Percentiles rank a stretch among this genome's conserved stretches.
phyloP scores from a whole-genome alignment of 2,797 vertebrate genomes.

The Linurgus olivaceus region DNA sequence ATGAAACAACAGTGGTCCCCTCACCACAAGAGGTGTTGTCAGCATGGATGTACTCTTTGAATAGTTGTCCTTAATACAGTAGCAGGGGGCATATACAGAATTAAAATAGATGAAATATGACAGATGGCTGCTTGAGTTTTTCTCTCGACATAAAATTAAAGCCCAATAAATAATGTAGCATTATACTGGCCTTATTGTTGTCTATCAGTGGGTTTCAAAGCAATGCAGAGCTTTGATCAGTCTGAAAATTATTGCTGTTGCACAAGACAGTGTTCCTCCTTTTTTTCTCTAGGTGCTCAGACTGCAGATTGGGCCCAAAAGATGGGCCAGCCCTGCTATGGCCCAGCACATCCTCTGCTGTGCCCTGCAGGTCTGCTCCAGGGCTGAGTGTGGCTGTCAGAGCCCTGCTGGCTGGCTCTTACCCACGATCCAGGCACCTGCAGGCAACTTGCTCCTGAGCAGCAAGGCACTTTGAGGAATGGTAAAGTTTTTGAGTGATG shows the following conservation, averaged over 20 bases:
- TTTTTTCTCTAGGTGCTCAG: neutral
- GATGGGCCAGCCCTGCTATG: neutral
- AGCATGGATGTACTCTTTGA: neutral
- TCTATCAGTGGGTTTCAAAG: neutral
- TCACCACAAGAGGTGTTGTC: neutral
- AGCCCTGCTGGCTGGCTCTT: neutral
- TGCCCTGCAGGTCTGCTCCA: neutral
- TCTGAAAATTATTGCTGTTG: neutral
- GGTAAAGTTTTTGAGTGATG: neutral
- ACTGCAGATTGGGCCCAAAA: neutral
- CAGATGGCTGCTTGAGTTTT: neutral
- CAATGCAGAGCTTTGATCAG: neutral
- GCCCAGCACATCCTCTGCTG: neutral
- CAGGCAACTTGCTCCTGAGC: neutral
- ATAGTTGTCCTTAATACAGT: neutral
- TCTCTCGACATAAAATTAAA: neutral
- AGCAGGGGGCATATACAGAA: neutral
- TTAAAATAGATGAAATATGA: neutral
- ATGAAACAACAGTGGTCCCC: neutral
- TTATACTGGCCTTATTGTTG: neutral
- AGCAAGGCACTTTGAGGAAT: neutral
- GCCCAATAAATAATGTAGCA: neutral
- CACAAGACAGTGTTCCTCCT: neutral
- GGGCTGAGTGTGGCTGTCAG: neutral
- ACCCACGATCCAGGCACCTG: neutral